A percentile compares a stretch with the other conserved stretches of the same genome.
phyloP scores from a whole-genome alignment of 1,140 invertebrate genomes.

The Formica selysi region DNA sequence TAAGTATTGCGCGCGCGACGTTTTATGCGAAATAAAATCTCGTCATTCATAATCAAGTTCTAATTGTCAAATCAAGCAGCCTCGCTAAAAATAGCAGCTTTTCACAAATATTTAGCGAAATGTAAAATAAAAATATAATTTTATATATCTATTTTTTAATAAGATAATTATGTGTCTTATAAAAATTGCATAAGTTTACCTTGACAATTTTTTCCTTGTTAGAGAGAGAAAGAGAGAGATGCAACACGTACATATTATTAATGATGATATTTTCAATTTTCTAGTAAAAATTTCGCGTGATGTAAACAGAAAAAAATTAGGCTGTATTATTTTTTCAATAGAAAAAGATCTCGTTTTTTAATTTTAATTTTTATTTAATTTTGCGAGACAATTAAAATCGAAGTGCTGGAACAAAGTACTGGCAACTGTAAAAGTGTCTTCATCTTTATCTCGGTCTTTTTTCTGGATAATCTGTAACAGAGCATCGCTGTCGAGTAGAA shows the following conservation, averaged over 20 bases:
- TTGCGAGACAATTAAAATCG: slow-evolving; percentile 26
- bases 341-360: neutral
- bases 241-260: neutral
- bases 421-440: slow-evolving; percentile 50
- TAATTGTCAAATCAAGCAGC: neutral
- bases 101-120: neutral
- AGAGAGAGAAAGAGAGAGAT: neutral
- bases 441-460: slow-evolving; percentile 39
- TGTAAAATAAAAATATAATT: neutral
- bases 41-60: neutral
- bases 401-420: slow-evolving; percentile 48
- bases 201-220: neutral
- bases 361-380: slow-evolving; percentile 34
- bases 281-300: neutral
- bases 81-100: neutral
- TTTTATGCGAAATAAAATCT: neutral
- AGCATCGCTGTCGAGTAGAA: slow-evolving; percentile 47
- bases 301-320: neutral
- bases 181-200: neutral
- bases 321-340: neutral
- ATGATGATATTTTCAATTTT: neutral
- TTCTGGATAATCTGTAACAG: slow-evolving; percentile 63
- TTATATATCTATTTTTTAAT: neutral
- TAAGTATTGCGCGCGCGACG: neutral
- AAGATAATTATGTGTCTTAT: neutral